Percentiles rank a stretch among this genome's conserved stretches.
These are phyloP conservation scores for Sander vitreus DNA, from an alignment of 2,113 vertebrate genomes.

Conservation along the genomic window DNA sequence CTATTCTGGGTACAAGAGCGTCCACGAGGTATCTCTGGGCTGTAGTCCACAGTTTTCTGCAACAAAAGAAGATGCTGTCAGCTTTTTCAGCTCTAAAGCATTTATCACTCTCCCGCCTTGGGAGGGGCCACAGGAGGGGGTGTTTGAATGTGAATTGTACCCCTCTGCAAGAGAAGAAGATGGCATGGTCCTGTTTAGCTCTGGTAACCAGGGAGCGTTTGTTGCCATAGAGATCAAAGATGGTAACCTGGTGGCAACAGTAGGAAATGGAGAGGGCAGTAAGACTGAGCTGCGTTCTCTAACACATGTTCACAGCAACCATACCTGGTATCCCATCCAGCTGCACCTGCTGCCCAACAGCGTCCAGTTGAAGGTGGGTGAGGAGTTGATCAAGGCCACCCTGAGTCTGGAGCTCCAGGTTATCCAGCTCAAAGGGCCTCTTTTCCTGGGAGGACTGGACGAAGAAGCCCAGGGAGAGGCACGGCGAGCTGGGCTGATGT, in stretches of 20 bases:
- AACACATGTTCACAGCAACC: constrained; percentile 76
- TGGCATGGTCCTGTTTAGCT: constrained; percentile 88
- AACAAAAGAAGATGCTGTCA: constrained; percentile 86
- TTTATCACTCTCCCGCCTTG: constrained; percentile 86
- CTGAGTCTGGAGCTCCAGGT: constrained; percentile 72
- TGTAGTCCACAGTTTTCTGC: constrained; percentile 91
- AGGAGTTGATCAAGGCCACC: constrained; percentile 79
- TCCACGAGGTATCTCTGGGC: constrained; percentile 89
- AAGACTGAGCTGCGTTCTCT: constrained; percentile 82
- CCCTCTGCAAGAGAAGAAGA: constrained; percentile 73
- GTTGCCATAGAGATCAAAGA: constrained; percentile 87
- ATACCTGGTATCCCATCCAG: constrained; percentile 85
- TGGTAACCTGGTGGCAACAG: constrained; percentile 82
- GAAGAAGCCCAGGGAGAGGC: constrained; percentile 72
- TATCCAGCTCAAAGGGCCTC: constrained; percentile 80
- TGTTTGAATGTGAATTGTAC: constrained; percentile 85
- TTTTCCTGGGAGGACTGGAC: constrained; percentile 88
- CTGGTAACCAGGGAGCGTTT: constrained; percentile 83
- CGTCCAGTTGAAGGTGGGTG: constrained; percentile 85
- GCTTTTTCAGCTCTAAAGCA: constrained; percentile 91
- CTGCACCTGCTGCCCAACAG: constrained; percentile 81
- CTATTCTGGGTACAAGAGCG: constrained; percentile 85
- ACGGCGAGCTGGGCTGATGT: constrained; percentile 75
- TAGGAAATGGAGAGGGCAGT: constrained; percentile 76
- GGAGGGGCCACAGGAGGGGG: constrained; percentile 77